phyloP scores from a whole-genome alignment of 2,888 invertebrate genomes.

The Octonoba sinensis region DNA sequence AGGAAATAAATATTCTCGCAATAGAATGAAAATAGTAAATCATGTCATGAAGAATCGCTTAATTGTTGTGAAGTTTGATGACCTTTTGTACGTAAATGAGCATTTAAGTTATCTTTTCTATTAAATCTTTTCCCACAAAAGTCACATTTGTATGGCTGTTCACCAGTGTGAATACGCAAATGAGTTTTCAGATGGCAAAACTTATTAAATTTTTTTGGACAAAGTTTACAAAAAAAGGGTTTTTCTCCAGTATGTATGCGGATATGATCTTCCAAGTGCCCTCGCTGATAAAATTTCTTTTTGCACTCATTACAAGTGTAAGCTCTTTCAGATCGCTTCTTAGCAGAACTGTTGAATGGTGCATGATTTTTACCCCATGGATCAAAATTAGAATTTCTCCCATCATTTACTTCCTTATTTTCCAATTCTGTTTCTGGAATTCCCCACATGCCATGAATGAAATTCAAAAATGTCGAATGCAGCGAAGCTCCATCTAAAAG shows the following conservation, averaged over 20 bases:
- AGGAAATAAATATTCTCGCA: too few species aligned
- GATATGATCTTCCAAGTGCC: slow-evolving; percentile 36
- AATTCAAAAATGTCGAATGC: slow-evolving; percentile 31
- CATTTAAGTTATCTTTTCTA: slow-evolving; percentile 36
- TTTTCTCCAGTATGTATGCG: slow-evolving; percentile 42
- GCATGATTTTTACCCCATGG: slow-evolving; percentile 8
- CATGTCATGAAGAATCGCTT: slow-evolving; percentile 7
- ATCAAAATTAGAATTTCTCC: neutral
- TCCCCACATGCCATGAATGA: slow-evolving; percentile 38
- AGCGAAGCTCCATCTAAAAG: slow-evolving; percentile 18
- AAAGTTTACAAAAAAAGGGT: slow-evolving; percentile 21
- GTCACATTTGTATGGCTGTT: slow-evolving; percentile 34
- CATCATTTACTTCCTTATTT: neutral
- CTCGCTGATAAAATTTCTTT: slow-evolving; percentile 34
- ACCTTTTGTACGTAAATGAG: slow-evolving; percentile 36
- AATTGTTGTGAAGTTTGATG: slow-evolving; percentile 29
- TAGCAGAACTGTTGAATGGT: neutral
- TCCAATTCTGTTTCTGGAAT: slow-evolving; percentile 26
- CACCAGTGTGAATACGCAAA: slow-evolving; percentile 36
- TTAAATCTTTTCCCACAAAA: slow-evolving; percentile 32
- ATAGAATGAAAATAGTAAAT: too few species aligned
- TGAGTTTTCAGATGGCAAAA: slow-evolving; percentile 35
- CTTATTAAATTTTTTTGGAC: slow-evolving; percentile 32
- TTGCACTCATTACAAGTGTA: slow-evolving; percentile 27
- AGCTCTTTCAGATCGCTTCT: neutral